Base-by-base conservation (phyloP, 1,140 invertebrate genomes). In the Drosophila kanapiae region DNA sequence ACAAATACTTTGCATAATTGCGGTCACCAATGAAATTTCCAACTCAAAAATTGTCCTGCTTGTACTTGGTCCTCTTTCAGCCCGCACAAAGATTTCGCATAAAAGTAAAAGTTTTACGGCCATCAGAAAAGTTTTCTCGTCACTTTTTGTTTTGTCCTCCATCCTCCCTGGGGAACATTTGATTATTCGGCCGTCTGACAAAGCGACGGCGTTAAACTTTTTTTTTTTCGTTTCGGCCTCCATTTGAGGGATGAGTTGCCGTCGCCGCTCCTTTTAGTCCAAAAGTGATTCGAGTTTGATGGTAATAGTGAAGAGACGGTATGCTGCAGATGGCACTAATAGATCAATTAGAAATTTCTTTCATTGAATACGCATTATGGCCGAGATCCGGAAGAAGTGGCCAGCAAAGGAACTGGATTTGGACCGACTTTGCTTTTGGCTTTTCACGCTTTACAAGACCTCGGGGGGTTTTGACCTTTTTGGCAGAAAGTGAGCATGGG, bases 331-430 rank as follows among this genome's bases (percentile, higher is more conserved):
- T 72, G 59, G 59, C 56, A 51, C 59, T 91, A 91, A 91, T 72
- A 80, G 57, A 82, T 82, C 85, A 90, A 90, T 90, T 90, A 82
- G 33, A 65, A 78, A 53, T 49, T 65, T 75, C 56, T 78, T 35
- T 49, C 29, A 71, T 71, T 42, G 37, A 37, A 71, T 31, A 29
- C 40, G 33, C 53, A 62, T 53, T 69, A 65, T 57, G 61, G 38
- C 48, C 38, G 11, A 14, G 38, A 33, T 38, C 11, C 14, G 1
- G 18, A 35, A n/a, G 38, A 23, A 68, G 23, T 18, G 67, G 37
- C 62, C 31, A 13, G n/a, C 38, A 49, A 63, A 10, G 18, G 9
- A 16, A 2, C 23, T 9, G 31, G 29, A 43, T 16, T 29, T 16
- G 16, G 37, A 13, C 7, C 13, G 18, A 23, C 16, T 23, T 10